Evolutionary conservation across 2,888 invertebrate species (phyloP).

Genomic region (Caradrina kadenii): DNA sequence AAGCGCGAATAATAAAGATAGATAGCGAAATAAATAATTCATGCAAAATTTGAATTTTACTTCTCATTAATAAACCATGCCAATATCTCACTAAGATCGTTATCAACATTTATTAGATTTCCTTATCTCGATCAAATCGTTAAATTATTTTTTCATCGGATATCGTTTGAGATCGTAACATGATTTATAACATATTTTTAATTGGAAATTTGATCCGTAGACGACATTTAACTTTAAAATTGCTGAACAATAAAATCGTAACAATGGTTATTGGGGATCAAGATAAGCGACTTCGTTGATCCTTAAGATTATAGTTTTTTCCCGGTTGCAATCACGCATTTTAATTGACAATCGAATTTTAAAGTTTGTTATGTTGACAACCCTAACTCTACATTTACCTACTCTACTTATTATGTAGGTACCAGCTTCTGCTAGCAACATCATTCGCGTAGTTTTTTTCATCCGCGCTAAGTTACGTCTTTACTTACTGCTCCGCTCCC

Average conservation of each 20-base stretch:
- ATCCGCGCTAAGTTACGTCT: no score
- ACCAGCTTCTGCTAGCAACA: no score
- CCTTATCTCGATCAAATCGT: conserved; percentile 23
- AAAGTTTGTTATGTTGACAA: not conserved
- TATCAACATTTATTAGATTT: conserved; percentile 33
- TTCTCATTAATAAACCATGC: conserved; percentile 45
- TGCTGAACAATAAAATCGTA: conserved; percentile 48
- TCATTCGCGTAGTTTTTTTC: no score
- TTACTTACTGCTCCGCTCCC: no score
- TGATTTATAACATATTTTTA: conserved; percentile 68
- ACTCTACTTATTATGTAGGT: no score
- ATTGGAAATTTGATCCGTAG: conserved; percentile 68
- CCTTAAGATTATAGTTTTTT: conserved; percentile 51
- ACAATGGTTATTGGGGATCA: conserved; percentile 58
- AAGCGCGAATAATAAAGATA: conserved; percentile 27
- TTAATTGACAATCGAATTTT: conserved; percentile 40
- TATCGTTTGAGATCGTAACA: conserved; percentile 32
- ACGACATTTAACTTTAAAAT: conserved; percentile 60
- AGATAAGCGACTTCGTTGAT: conserved; percentile 39
- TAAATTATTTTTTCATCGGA: conserved; percentile 19
- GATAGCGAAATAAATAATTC: conserved; percentile 31
- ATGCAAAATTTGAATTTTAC: conserved; percentile 14
- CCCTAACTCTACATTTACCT: no score
- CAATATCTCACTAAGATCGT: conserved; percentile 37
- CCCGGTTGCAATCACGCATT: conserved; percentile 27